Evolutionary conservation across 1,140 invertebrate species (phyloP).

Genomic region (Scaptomyza montana): DNA sequence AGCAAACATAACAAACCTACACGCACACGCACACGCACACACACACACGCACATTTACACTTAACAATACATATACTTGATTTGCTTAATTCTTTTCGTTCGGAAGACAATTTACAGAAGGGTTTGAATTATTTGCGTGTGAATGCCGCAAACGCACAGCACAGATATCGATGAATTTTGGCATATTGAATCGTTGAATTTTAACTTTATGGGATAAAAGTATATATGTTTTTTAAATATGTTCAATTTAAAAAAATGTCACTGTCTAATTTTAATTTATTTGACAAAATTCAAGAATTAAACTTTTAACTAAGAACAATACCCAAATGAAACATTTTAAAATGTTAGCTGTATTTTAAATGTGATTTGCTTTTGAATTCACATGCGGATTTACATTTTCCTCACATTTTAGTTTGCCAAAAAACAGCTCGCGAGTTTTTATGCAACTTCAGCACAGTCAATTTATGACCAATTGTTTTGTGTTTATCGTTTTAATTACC

Average conservation of each 20-base stretch:
- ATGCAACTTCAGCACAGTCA: slow-evolving; percentile 79
- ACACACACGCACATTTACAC: slow-evolving; percentile 8
- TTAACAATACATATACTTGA: slow-evolving; percentile 23
- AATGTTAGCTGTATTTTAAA: background rate
- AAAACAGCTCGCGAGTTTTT: slow-evolving; percentile 65
- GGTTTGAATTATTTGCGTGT: slow-evolving; percentile 58
- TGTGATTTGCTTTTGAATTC: background rate
- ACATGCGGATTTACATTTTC: slow-evolving; percentile 12
- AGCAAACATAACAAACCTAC: slow-evolving; percentile 13
- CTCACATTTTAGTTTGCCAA: slow-evolving; percentile 37
- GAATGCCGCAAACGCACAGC: slow-evolving; percentile 23
- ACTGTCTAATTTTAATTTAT: background rate
- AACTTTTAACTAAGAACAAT: background rate
- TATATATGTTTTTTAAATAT: background rate
- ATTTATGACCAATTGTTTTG: slow-evolving; percentile 41
- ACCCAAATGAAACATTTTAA: too few relatives aligned
- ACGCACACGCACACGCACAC: background rate
- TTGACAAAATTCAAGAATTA: background rate
- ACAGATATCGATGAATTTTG: slow-evolving; percentile 52
- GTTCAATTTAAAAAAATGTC: too few relatives aligned
- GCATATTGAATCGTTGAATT: slow-evolving; percentile 1
- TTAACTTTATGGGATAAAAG: background rate
- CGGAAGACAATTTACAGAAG: slow-evolving; percentile 66
- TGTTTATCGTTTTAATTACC: slow-evolving; percentile 54
- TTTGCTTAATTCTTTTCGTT: slow-evolving; percentile 24